Percentiles rank a stretch among this genome's conserved stretches.
phyloP scores from a whole-genome alignment of 2,113 vertebrate species.

The Chelonoidis abingdonii region DNA sequence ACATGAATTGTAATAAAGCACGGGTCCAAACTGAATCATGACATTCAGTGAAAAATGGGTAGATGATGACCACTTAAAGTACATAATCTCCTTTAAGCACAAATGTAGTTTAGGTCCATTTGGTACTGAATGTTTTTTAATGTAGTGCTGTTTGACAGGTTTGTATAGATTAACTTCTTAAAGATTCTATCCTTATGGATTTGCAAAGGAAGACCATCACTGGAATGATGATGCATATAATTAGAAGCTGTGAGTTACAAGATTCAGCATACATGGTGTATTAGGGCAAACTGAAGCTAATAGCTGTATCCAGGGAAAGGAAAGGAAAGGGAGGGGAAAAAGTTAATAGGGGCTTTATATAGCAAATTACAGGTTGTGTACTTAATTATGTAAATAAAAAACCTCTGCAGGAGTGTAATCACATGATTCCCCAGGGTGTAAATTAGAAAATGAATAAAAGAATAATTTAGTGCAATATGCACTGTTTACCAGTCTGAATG shows the following conservation, averaged over 20 bases:
- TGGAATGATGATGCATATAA: not conserved
- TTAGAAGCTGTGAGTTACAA: not conserved
- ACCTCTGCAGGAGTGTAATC: not conserved
- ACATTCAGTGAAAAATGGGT: not conserved
- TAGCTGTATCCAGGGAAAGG: not conserved
- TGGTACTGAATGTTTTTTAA: not conserved
- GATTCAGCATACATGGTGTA: not conserved
- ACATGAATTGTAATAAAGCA: not conserved
- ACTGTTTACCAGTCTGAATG: accelerated
- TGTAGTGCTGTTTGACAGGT: not conserved
- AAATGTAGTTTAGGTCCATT: accelerated
- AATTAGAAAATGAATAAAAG: not conserved
- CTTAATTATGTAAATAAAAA: constrained; percentile 25
- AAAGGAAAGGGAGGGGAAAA: not conserved
- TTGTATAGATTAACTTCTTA: not conserved
- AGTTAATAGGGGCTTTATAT: not conserved
- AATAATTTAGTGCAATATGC: not conserved
- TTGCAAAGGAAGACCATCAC: not conserved
- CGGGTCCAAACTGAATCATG: not conserved
- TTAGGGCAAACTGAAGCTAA: not conserved
- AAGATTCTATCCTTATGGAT: not conserved
- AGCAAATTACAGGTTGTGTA: not conserved
- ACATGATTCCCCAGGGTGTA: not conserved
- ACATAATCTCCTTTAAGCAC: not conserved
- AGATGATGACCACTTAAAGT: not conserved